Evolutionary conservation across 1,140 invertebrate species (phyloP).

Genomic region (Eurosta solidaginis): DNA sequence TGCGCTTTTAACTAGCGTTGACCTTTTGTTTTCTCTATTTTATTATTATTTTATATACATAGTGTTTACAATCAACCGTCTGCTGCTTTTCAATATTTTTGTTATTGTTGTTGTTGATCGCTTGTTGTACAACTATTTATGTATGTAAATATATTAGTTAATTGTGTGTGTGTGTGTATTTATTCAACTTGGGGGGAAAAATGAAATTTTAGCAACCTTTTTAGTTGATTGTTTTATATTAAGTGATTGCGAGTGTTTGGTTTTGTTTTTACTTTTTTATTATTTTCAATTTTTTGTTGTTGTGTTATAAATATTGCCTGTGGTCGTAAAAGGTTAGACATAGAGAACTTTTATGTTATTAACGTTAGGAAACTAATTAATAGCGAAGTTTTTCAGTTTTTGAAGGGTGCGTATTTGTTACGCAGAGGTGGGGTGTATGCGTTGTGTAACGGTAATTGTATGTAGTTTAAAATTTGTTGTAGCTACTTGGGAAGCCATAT

Average conservation of each 20-base stretch:
- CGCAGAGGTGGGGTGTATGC: too few species aligned
- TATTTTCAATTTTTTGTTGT: not conserved
- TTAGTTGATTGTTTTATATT: not conserved
- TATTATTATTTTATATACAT: not conserved
- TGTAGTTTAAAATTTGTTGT: too few species aligned
- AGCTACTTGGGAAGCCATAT: too few species aligned
- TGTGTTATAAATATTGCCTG: not conserved
- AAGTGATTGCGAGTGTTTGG: too few species aligned
- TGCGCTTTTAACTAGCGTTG: not conserved
- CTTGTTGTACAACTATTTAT: too few species aligned
- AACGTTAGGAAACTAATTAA: not conserved
- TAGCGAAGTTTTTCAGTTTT: not conserved
- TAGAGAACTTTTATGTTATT: not conserved
- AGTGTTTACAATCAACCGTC: not conserved
- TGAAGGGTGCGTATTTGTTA: too few species aligned
- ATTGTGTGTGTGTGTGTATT: too few species aligned
- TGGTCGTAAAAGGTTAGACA: not conserved
- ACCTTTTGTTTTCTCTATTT: not conserved
- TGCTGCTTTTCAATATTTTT: not conserved
- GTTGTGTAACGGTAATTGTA: too few species aligned
- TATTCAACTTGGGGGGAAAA: not conserved
- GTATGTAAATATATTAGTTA: too few species aligned
- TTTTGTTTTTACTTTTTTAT: not conserved
- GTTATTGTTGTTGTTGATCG: not conserved
- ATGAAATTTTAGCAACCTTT: conserved; percentile 7